Conservation (phyloP, 1,140 invertebrate genomes). For the Rhopalosiphum maidis region DNA sequence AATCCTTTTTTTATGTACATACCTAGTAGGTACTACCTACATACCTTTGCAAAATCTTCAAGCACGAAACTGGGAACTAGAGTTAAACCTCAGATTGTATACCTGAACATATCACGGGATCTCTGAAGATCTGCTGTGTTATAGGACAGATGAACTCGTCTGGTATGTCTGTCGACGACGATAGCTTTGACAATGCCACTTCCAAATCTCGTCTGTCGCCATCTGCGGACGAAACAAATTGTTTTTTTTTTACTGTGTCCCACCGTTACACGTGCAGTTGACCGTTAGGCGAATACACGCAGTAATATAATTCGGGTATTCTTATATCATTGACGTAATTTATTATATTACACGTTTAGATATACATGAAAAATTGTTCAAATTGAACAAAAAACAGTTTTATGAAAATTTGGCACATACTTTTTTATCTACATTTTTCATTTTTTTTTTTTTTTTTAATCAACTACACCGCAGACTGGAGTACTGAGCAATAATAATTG, state of each 20-base stretch:
- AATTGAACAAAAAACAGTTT: neutral
- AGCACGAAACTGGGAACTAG: too few species aligned
- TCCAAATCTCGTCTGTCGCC: constrained; percentile 66
- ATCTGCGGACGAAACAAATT: constrained; percentile 61
- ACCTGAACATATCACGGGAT: constrained; percentile 78
- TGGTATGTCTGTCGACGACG: constrained; percentile 65
- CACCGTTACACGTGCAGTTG: too few species aligned
- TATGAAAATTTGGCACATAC: neutral
- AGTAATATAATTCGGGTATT: neutral
- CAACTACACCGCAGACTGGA: neutral
- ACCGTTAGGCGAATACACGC: too few species aligned
- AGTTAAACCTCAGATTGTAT: neutral
- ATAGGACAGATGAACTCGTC: constrained; percentile 82
- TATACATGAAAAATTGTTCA: neutral
- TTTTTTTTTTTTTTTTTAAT: neutral
- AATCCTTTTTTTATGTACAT: neutral
- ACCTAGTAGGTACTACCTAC: too few species aligned
- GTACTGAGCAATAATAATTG: neutral
- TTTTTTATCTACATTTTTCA: too few species aligned
- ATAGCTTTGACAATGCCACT: constrained; percentile 54
- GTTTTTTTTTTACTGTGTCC: neutral
- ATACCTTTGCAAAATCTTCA: too few species aligned
- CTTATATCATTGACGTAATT: neutral
- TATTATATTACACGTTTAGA: neutral
- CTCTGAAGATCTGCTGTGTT: constrained; percentile 79